These are phyloP conservation scores for Heterotis niloticus DNA, from an alignment of 2,113 vertebrate species.

Conservation along the genomic window DNA sequence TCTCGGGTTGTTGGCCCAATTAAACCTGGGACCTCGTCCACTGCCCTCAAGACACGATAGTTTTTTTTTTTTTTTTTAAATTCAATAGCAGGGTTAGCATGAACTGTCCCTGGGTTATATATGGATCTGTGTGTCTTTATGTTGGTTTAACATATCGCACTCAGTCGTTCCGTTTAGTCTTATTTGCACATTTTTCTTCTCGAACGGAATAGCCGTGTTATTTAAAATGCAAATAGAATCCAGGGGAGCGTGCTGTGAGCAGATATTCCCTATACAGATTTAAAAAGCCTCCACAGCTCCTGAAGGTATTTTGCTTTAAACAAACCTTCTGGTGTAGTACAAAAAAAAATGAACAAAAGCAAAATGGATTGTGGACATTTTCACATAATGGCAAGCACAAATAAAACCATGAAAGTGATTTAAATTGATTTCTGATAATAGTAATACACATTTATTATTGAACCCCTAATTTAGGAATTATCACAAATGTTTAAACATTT, in stretches of 20 bases:
- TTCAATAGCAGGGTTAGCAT: conserved; percentile 24
- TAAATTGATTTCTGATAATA: not conserved
- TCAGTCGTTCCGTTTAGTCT: conserved; percentile 60
- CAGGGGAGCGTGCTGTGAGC: conserved; percentile 61
- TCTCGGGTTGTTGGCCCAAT: conserved; percentile 70
- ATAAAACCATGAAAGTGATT: not conserved
- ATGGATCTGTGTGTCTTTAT: not conserved
- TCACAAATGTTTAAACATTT: not conserved
- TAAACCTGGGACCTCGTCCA: conserved; percentile 49
- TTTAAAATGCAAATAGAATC: conserved; percentile 72
- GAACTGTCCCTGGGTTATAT: not conserved
- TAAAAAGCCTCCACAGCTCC: conserved; percentile 21
- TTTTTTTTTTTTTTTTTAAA: conserved; percentile 37
- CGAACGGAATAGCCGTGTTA: conserved; percentile 43
- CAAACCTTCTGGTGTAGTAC: not conserved
- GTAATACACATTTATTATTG: conserved; percentile 41
- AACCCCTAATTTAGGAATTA: too few relatives aligned
- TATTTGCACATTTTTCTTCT: conserved; percentile 73
- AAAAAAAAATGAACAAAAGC: not conserved
- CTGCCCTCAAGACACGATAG: conserved; percentile 48
- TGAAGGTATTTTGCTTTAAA: not conserved
- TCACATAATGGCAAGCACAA: not conserved
- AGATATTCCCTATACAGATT: conserved; percentile 62
- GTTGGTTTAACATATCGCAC: conserved; percentile 59
- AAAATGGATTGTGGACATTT: not conserved